Conservation (phyloP, 2,888 invertebrate species). For the Phortica magna region DNA sequence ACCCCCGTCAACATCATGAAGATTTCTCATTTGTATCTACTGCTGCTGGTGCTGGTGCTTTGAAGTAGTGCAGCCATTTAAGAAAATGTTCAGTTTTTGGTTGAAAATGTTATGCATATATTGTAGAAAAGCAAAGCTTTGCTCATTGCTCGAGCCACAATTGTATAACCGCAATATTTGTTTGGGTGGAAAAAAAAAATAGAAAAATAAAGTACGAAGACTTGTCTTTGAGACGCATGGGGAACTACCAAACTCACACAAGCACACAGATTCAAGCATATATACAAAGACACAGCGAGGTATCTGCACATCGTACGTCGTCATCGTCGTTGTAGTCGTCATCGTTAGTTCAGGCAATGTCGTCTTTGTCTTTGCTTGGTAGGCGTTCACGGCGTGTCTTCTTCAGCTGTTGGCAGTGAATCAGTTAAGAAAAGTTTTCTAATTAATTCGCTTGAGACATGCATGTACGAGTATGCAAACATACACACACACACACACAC, state of each 20-base stretch:
- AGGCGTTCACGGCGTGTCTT: slow-evolving; percentile 46
- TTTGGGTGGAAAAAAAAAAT: neutral
- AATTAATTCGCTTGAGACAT: slow-evolving; percentile 69
- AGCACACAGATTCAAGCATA: slow-evolving; percentile 4
- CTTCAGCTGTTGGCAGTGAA: slow-evolving; percentile 62
- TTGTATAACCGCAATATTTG: slow-evolving; percentile 31
- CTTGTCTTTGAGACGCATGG: slow-evolving; percentile 10
- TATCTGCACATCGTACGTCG: slow-evolving; percentile 6
- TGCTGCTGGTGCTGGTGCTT: neutral
- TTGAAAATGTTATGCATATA: slow-evolving; percentile 1
- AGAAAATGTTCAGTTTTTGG: slow-evolving; percentile 24
- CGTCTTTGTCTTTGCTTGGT: slow-evolving; percentile 42
- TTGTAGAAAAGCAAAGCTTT: neutral
- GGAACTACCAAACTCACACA: neutral
- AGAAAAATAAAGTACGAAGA: neutral
- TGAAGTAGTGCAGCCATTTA: slow-evolving; percentile 9
- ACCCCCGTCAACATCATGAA: neutral
- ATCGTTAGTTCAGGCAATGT: neutral
- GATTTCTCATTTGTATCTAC: neutral
- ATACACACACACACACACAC: slow-evolving; percentile 42
- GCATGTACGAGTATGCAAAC: slow-evolving; percentile 23
- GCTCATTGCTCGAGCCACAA: slow-evolving; percentile 16
- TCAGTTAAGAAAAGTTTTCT: slow-evolving; percentile 72
- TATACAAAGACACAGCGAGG: neutral
- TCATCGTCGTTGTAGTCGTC: neutral